Evolutionary conservation across 2,797 vertebrate species (phyloP).

Genomic region (Acanthopagrus latus): DNA sequence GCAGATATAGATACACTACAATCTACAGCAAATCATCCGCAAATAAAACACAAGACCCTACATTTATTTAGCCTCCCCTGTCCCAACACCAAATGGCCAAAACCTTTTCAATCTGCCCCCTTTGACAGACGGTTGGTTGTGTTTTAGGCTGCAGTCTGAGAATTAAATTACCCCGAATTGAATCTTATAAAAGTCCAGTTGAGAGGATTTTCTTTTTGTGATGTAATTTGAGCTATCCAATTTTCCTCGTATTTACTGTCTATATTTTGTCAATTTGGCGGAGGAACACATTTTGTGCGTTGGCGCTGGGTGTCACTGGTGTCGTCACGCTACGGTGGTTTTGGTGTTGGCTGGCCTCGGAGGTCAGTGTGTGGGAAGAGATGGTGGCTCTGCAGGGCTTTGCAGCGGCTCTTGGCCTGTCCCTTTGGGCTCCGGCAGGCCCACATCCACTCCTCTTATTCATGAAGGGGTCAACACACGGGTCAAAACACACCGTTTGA

Average conservation of each 20-base stretch:
- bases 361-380: constrained; percentile 89
- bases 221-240: constrained; percentile 87
- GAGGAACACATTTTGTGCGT: constrained; percentile 75
- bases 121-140: constrained; percentile 79
- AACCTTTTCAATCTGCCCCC: constrained; percentile 75
- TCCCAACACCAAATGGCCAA: constrained; percentile 70
- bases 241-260: constrained; percentile 87
- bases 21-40: constrained; percentile 59
- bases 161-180: constrained; percentile 86
- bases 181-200: constrained; percentile 85
- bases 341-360: constrained; percentile 84
- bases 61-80: constrained; percentile 66
- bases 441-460: constrained; percentile 86
- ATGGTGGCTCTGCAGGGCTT: constrained; percentile 83
- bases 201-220: constrained; percentile 81
- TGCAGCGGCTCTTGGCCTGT: constrained; percentile 79
- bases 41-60: constrained; percentile 72
- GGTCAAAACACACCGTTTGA: constrained; percentile 87
- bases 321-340: constrained; percentile 84
- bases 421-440: constrained; percentile 84
- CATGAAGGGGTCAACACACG: constrained; percentile 84
- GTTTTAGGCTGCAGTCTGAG: constrained; percentile 77
- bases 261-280: constrained; percentile 88
- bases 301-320: constrained; percentile 82
- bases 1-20: constrained; percentile 34